Percentiles rank a stretch among this genome's conserved stretches.
These are phyloP conservation scores for Aviceda subcristata DNA, from an alignment of 2,113 vertebrate species.

Conservation along the genomic window DNA sequence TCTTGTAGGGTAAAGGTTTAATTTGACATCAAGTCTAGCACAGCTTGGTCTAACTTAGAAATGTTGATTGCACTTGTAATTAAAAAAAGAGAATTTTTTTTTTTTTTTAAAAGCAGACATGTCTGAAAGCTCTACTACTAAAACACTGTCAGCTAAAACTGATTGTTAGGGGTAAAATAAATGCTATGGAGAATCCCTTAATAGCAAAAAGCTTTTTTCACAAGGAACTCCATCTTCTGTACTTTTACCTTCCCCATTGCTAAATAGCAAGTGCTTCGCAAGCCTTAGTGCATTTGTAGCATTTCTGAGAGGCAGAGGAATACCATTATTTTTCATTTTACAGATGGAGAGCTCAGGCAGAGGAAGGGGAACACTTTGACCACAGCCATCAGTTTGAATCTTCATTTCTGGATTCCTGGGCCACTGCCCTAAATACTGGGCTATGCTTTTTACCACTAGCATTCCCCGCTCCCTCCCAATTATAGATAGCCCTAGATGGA, in stretches of 20 bases:
- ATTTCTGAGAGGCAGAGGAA: background rate
- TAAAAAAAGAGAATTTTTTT: no score
- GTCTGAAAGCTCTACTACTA: background rate
- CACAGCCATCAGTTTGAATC: background rate
- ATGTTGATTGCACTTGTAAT: background rate
- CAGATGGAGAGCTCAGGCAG: background rate
- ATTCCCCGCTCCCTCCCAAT: no score
- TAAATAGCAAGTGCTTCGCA: background rate
- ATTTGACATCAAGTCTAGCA: background rate
- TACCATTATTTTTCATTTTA: background rate
- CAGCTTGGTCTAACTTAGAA: background rate
- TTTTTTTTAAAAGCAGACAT: background rate
- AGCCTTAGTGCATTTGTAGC: background rate
- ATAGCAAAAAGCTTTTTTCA: background rate
- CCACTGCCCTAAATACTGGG: background rate
- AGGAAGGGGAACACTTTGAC: background rate
- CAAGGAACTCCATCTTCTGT: background rate
- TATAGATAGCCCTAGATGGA: background rate
- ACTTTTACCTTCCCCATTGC: background rate
- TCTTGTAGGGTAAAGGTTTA: background rate
- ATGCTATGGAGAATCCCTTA: background rate
- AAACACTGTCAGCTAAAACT: background rate
- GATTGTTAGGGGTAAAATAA: background rate
- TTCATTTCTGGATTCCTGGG: background rate
- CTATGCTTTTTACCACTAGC: background rate